phyloP scores from a whole-genome alignment of 2,888 invertebrate genomes.

The Eristalinus sepulchralis region DNA sequence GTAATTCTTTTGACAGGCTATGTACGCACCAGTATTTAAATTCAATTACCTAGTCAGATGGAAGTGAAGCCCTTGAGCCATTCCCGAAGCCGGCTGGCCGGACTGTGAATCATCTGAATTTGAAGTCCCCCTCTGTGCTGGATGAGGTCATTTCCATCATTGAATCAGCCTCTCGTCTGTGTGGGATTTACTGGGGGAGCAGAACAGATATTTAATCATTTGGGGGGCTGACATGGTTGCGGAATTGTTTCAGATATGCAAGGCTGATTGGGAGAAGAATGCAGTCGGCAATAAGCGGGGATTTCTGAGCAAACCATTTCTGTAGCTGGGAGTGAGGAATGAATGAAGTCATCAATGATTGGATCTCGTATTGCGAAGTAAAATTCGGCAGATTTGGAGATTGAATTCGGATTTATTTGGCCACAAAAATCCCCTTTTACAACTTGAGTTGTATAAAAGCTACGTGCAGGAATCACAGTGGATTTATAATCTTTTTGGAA shows the following conservation, averaged over 20 bases:
- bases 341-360: too few species aligned
- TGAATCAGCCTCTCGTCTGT: neutral
- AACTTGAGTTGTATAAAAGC: too few species aligned
- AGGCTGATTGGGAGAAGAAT: neutral
- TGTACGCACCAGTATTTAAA: neutral
- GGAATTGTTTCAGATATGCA: neutral
- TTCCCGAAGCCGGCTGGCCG: neutral
- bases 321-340: neutral
- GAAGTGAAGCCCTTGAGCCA: neutral
- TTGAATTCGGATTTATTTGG: too few species aligned
- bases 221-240: neutral
- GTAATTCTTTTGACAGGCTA: neutral
- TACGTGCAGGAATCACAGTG: too few species aligned
- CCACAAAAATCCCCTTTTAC: too few species aligned
- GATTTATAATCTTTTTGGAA: too few species aligned
- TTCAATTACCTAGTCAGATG: neutral
- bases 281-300: neutral
- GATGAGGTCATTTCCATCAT: neutral
- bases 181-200: neutral
- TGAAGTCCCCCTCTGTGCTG: neutral
- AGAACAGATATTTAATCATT: neutral
- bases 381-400: too few species aligned
- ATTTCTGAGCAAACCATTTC: neutral
- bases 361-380: too few species aligned
- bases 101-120: neutral